Conservation (phyloP, 2,888 invertebrate genomes). For the Notodonta ziczac region DNA sequence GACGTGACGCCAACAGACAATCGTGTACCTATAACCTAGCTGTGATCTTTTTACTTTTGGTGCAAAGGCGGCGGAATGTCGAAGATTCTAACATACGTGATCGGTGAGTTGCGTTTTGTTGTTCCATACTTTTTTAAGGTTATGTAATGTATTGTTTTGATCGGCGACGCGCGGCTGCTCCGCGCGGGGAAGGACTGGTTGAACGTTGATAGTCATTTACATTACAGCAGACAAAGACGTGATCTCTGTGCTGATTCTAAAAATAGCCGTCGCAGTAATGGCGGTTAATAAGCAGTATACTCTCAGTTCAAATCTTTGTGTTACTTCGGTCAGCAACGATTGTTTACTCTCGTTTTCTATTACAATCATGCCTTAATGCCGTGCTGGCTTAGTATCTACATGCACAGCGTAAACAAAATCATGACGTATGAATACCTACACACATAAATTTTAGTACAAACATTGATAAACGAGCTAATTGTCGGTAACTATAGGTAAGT, state of each 20-base stretch:
- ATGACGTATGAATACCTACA: slow-evolving; percentile 25
- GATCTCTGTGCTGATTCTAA: slow-evolving; percentile 80
- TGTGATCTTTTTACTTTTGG: slow-evolving; percentile 56
- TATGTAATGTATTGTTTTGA: slow-evolving; percentile 69
- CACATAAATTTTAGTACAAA: slow-evolving; percentile 35
- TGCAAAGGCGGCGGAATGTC: slow-evolving; percentile 66
- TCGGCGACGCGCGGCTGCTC: slow-evolving; percentile 47
- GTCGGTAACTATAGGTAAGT: neutral
- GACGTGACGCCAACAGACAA: slow-evolving; percentile 65
- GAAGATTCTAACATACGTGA: slow-evolving; percentile 56
- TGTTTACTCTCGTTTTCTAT: slow-evolving; percentile 41
- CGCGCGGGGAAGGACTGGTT: slow-evolving; percentile 49
- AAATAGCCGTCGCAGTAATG: slow-evolving; percentile 76
- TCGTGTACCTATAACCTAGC: slow-evolving; percentile 65
- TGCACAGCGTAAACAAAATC: slow-evolving; percentile 48
- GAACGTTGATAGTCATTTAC: slow-evolving; percentile 63
- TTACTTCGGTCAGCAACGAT: slow-evolving; percentile 40
- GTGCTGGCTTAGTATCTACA: slow-evolving; percentile 41
- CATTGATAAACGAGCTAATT: slow-evolving; percentile 21
- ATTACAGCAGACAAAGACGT: slow-evolving; percentile 80
- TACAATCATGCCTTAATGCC: slow-evolving; percentile 51
- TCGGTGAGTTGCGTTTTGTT: slow-evolving; percentile 66
- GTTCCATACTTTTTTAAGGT: slow-evolving; percentile 52
- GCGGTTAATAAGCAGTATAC: slow-evolving; percentile 79
- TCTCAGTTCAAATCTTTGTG: slow-evolving; percentile 65